Conservation (phyloP, 2,113 vertebrate genomes). For the Sardina pilchardus region DNA sequence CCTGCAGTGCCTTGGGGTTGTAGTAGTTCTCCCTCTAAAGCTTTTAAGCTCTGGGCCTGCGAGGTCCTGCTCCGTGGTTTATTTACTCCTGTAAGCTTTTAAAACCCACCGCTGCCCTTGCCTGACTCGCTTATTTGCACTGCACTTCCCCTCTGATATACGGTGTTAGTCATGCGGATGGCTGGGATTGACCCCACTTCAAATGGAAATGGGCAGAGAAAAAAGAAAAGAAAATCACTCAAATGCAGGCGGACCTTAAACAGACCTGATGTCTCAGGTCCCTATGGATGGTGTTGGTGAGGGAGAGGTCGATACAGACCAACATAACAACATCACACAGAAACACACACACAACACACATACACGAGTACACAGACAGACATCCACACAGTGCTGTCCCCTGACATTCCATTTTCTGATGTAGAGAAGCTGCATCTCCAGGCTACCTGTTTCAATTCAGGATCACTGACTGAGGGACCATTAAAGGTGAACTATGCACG, state of each 20-base stretch:
- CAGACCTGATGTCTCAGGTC: not conserved
- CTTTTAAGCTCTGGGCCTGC: not conserved
- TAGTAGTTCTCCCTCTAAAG: not conserved
- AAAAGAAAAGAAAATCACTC: not conserved
- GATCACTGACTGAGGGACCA: not conserved
- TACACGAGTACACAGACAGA: not conserved
- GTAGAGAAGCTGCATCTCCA: not conserved
- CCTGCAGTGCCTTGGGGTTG: not conserved
- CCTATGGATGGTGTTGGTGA: not conserved
- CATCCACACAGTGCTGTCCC: not conserved
- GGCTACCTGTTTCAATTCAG: not conserved
- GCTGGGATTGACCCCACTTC: slow-evolving; percentile 23
- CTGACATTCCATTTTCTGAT: not conserved
- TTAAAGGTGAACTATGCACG: no score
- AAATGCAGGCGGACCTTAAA: not conserved
- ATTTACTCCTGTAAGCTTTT: slow-evolving; percentile 49
- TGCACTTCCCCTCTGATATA: not conserved
- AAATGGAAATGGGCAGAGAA: not conserved
- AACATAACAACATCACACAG: not conserved
- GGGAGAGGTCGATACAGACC: not conserved
- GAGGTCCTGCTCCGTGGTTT: slow-evolving; percentile 33
- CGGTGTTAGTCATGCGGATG: slow-evolving; percentile 5
- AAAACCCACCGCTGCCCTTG: slow-evolving; percentile 50
- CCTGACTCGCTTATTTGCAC: slow-evolving; percentile 33
- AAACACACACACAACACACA: not conserved